Conservation (phyloP, 1,140 invertebrate genomes). For the Drosophila yakuba region DNA sequence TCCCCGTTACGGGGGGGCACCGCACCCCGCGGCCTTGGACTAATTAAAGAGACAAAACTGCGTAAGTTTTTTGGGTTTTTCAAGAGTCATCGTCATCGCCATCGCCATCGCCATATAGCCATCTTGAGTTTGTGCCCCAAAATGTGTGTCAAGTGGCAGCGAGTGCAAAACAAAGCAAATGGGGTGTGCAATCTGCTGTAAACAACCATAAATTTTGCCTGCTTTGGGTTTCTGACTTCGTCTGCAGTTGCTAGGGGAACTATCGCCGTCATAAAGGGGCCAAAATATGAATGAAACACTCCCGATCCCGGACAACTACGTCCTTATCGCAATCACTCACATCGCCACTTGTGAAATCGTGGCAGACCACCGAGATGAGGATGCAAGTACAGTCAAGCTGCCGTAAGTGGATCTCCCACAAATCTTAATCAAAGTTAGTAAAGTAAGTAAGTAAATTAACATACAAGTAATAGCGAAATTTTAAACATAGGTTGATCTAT, state of each 20-base stretch:
- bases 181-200: conserved; percentile 82
- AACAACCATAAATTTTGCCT: conserved; percentile 78
- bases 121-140: conserved; percentile 46
- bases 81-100: conserved; percentile 33
- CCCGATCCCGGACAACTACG: conserved; percentile 32
- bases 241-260: conserved; percentile 49
- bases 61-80: conserved; percentile 35
- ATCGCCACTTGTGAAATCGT: conserved; percentile 76
- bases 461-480: not conserved
- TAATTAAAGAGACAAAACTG: conserved; percentile 51
- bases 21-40: conserved; percentile 21
- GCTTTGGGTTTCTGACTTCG: conserved; percentile 22
- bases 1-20: not conserved
- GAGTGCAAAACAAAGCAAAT: conserved; percentile 81
- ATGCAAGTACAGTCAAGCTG: conserved; percentile 14
- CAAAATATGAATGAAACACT: conserved; percentile 8
- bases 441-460: not conserved
- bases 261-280: conserved; percentile 66
- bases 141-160: conserved; percentile 74
- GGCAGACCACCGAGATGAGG: conserved; percentile 17
- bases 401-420: not conserved
- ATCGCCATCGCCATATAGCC: conserved; percentile 5
- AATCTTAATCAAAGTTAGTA: not conserved
- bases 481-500: no score
- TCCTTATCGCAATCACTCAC: conserved; percentile 79